Base-by-base conservation (phyloP, 2,888 invertebrate species). In the Ophion ventricosus region DNA sequence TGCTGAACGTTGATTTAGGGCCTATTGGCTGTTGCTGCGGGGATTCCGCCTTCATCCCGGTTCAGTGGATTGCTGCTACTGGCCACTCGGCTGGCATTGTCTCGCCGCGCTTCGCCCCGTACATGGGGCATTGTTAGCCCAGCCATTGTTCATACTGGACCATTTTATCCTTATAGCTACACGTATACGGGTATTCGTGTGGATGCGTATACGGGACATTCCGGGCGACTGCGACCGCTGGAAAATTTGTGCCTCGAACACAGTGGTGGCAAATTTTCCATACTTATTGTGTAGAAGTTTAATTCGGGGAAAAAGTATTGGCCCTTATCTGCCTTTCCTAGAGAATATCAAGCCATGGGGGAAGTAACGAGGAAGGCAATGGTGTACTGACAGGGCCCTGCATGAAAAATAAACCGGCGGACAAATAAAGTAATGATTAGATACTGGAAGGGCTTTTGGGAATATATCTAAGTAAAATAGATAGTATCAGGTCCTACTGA, bases 1-100 rank as follows among this genome's bases (percentile, higher is more conserved):
- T 91, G 89, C 90, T 90, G 89, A 90, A 90, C 90, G 91, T 92
- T 92, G 92, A 92, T 92, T 92, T 91, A 92, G 92, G 90, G 89
- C 84, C 89, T 88, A 89, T 26, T 40, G 59, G 73, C 59, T 67
- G 56, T 43, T 73, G 74, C 69, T 69, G 75, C 66, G 73, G 70
- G 57, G 59, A 63, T 61, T 78, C 56, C 23, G 57, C 43, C 40
- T 66, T 43, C 29, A 20, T 20, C 25, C 64, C 35, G 11, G 63
- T 80, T 35, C 25, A 70, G 72, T 72, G 82, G 57, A 54, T 83
- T 56, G 69, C 78, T 80, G 56, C 70, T 83, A 87, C 88, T 88
- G 89, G 89, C 89, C 87, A 73, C 79, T 61, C 87, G 87, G 89
- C 89, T 49, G 49, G 49, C 88, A 92, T 92, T 92, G 92, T 92